phyloP scores from a whole-genome alignment of 2,797 vertebrate species.

The Setipinna tenuifilis region DNA sequence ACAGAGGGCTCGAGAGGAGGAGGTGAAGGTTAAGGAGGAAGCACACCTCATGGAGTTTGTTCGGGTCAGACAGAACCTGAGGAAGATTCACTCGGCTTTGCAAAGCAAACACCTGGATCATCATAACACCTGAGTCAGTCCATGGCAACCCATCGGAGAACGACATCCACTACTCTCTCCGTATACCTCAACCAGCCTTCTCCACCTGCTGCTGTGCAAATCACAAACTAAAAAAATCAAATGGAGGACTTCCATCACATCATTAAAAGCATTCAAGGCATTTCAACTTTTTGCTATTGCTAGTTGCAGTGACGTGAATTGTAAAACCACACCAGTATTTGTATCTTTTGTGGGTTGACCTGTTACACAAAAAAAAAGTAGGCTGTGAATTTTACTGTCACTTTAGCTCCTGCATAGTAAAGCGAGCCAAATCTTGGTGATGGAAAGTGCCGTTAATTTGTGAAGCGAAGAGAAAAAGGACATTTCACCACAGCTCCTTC shows the following conservation, averaged over 20 bases:
- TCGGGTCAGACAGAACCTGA: slow-evolving; percentile 72
- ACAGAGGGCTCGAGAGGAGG: slow-evolving; percentile 66
- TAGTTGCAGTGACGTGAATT: background rate
- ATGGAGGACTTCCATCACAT: background rate
- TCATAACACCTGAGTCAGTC: slow-evolving; percentile 46
- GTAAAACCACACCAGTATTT: slow-evolving; percentile 22
- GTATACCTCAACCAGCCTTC: background rate
- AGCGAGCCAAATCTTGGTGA: background rate
- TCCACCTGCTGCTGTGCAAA: background rate
- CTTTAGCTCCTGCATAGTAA: background rate
- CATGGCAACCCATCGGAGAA: background rate
- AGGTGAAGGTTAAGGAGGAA: slow-evolving; percentile 60
- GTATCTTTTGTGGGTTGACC: background rate
- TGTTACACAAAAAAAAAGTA: background rate
- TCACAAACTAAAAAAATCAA: background rate
- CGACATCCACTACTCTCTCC: background rate
- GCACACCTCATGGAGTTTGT: slow-evolving; percentile 71
- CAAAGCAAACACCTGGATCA: slow-evolving; percentile 53
- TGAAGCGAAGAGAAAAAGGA: background rate
- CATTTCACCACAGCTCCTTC: background rate
- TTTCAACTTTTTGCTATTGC: background rate
- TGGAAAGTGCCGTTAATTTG: background rate
- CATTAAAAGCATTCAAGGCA: background rate
- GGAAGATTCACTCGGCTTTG: slow-evolving; percentile 70
- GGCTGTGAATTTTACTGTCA: background rate